phyloP scores from a whole-genome alignment of 2,888 invertebrate species.

The Biston betularia region DNA sequence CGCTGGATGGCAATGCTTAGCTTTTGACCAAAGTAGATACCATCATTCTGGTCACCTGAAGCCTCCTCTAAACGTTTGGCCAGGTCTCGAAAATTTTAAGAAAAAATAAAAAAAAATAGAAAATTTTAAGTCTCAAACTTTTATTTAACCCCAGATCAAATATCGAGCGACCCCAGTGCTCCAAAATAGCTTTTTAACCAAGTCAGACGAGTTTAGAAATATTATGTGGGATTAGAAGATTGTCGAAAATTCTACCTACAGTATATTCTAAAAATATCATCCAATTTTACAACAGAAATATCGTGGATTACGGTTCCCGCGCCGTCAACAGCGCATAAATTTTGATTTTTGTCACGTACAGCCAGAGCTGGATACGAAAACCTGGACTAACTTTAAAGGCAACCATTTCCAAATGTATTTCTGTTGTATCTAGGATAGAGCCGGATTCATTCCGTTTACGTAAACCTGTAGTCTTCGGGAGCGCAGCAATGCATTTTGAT shows the following conservation, averaged over 20 bases:
- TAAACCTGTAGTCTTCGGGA: slow-evolving; percentile 39
- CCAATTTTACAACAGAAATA: slow-evolving; percentile 44
- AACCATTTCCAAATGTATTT: slow-evolving; percentile 45
- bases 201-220: not conserved
- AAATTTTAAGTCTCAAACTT: not conserved
- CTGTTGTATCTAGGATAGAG: slow-evolving; percentile 32
- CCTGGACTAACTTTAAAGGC: slow-evolving; percentile 47
- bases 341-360: slow-evolving; percentile 50
- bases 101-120: too few species aligned
- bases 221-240: slow-evolving; percentile 10
- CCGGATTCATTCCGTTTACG: slow-evolving; percentile 37
- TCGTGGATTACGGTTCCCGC: slow-evolving; percentile 43
- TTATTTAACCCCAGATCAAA: not conserved
- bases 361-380: slow-evolving; percentile 43
- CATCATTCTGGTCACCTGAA: too few species aligned
- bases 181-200: not conserved
- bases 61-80: too few species aligned
- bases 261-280: slow-evolving; percentile 41
- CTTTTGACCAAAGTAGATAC: too few species aligned
- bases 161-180: not conserved
- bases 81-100: too few species aligned
- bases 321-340: slow-evolving; percentile 47
- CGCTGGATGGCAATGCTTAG: too few species aligned
- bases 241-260: slow-evolving; percentile 33
- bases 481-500: slow-evolving; percentile 44